Base-by-base conservation (phyloP, 2,888 invertebrate species). In the Chymomyza procnemis region DNA sequence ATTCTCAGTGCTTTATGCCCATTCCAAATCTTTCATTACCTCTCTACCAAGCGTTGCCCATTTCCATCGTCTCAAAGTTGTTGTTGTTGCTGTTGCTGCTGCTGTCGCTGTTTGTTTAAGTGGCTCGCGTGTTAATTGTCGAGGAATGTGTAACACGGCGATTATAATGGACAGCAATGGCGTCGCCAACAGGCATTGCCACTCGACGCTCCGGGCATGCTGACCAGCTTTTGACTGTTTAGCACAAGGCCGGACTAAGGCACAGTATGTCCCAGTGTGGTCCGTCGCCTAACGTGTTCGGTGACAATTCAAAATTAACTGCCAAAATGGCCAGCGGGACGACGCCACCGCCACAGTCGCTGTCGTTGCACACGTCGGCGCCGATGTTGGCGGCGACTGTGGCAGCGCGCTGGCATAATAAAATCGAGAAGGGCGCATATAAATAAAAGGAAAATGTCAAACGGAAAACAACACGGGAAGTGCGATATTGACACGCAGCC, bases 91-190 rank as follows among this genome's bases (percentile, higher is more conserved):
- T 64, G 52, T 69, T 59, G 61, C 63, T 47, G n/a, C 18, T 47
- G n/a, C 18, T 30, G 70, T 57, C 80, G 85, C 83, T 69, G 87
- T 88, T 85, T 75, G 80, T 70, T 87, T 73, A 88, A 88, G 85
- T 84, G 88, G 76, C 73, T 84, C 76, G 84, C 84, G 84, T 84
- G 84, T 87, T 84, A 84, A 84, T 88, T 84, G 88, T 84, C 88
- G 78, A 46, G 85, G 87, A 83, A 83, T 88, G 87, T 85, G 79
- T 71, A 76, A 72, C 85, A 84, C 75, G 52, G 76, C 75, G 75
- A 76, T 75, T 76, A 76, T 79, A 82, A 73, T 70, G 78, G 69
- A 66, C 64, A 65, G 66, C 64, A 46, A 52, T 55, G 47, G 50
- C n/a, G 62, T 61, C 57, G 59, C 26, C 56, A 34, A 57, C 55